phyloP scores from a whole-genome alignment of 37 sponge, comb jelly and placozoan genomes.

The Bolinopsis microptera region DNA sequence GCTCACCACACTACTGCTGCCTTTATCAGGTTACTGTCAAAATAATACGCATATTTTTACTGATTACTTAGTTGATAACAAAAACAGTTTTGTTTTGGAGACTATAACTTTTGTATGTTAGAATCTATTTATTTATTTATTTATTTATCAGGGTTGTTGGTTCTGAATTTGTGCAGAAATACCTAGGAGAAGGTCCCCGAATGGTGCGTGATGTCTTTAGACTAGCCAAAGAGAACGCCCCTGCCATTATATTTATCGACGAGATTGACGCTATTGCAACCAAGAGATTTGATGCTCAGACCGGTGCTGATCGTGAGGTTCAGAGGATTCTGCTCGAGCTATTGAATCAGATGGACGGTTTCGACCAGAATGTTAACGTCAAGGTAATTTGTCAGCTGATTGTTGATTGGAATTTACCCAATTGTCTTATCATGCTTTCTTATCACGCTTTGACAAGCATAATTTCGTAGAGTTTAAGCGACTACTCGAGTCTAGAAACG shows the following conservation, averaged over 20 bases:
- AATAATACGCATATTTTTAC: not conserved
- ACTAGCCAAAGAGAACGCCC: conserved; percentile 96
- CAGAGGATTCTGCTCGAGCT: conserved; percentile 96
- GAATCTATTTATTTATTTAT: not conserved
- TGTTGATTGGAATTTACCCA: too few species aligned
- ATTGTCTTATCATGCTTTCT: too few species aligned
- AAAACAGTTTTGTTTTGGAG: too few species aligned
- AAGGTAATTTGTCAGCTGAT: conserved; percentile 74
- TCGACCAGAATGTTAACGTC: conserved; percentile 93
- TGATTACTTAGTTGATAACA: not conserved
- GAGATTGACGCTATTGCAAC: conserved; percentile 99
- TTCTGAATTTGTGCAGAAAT: conserved; percentile 99
- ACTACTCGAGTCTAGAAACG: too few species aligned
- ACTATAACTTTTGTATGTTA: not conserved
- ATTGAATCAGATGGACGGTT: conserved; percentile 98
- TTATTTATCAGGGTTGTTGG: conserved; percentile 86
- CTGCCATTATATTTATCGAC: conserved; percentile 97
- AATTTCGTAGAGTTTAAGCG: too few species aligned
- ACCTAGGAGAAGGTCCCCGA: conserved; percentile 94
- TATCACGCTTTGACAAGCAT: too few species aligned
- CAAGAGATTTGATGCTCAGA: conserved; percentile 97
- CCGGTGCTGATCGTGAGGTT: conserved; percentile 98
- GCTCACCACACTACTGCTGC: conserved; percentile 89
- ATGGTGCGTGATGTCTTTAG: conserved; percentile 98
- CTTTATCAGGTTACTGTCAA: conserved; percentile 73